Percentiles rank a stretch among this genome's conserved stretches.
Evolutionary conservation across 2,888 invertebrate species (phyloP).

Genomic region (Eubasilissa splendida): DNA sequence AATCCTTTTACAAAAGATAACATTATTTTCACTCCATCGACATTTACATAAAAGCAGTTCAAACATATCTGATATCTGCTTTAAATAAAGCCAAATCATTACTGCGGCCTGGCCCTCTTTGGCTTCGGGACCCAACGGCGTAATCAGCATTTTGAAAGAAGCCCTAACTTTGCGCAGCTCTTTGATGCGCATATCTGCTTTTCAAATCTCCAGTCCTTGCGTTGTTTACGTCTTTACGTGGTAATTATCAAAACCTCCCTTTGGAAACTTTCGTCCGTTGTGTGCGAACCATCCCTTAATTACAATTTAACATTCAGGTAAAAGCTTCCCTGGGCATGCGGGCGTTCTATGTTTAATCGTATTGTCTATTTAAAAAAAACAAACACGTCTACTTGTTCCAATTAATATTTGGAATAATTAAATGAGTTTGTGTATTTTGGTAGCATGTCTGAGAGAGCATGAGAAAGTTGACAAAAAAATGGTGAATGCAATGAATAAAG

Average conservation of each 20-base stretch:
- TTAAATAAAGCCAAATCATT: not conserved
- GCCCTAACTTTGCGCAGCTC: not conserved
- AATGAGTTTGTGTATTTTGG: too few species aligned
- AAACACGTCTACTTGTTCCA: too few species aligned
- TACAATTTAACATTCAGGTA: slow-evolving; percentile 12
- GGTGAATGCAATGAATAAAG: too few species aligned
- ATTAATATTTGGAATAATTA: too few species aligned
- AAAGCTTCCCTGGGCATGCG: not conserved
- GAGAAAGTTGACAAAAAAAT: too few species aligned
- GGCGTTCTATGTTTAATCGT: slow-evolving; percentile 12
- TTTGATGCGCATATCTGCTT: slow-evolving; percentile 9
- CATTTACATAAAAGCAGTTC: not conserved
- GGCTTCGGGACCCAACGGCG: not conserved
- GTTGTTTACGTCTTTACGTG: slow-evolving; percentile 30
- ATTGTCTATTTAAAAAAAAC: not conserved
- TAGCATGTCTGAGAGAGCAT: too few species aligned
- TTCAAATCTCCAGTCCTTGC: slow-evolving; percentile 4
- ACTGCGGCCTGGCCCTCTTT: not conserved
- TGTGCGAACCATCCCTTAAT: slow-evolving; percentile 18
- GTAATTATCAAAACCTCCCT: slow-evolving; percentile 21
- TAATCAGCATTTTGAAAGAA: slow-evolving; percentile 22
- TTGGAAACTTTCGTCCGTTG: slow-evolving; percentile 19
- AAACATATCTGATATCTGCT: not conserved
- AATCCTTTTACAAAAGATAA: slow-evolving; percentile 19
- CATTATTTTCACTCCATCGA: slow-evolving; percentile 10